Percentiles rank a stretch among this genome's conserved stretches.
phyloP scores from a whole-genome alignment of 2,113 vertebrate genomes.

The Vidua macroura region DNA sequence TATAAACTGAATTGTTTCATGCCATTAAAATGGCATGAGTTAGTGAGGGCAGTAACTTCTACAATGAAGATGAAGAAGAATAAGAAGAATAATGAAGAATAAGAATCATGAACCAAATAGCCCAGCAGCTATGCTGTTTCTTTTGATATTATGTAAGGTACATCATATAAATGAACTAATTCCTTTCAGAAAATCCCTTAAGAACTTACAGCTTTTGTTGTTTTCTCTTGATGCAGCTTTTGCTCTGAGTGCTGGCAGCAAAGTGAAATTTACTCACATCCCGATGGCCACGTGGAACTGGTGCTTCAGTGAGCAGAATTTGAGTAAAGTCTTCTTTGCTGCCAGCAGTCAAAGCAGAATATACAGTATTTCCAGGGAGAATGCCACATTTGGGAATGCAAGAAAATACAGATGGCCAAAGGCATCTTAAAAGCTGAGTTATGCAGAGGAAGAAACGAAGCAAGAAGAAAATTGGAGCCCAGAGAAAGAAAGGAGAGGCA shows the following conservation, averaged over 20 bases:
- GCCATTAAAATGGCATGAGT: background rate
- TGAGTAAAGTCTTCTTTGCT: slow-evolving; percentile 29
- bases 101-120: background rate
- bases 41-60: background rate
- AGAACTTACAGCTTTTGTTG: slow-evolving; percentile 45
- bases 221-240: slow-evolving; percentile 45
- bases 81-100: background rate
- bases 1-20: background rate
- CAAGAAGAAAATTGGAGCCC: background rate
- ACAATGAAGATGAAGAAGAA: background rate
- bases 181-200: slow-evolving; percentile 47
- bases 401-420: slow-evolving; percentile 30
- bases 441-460: background rate
- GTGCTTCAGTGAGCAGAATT: slow-evolving; percentile 14
- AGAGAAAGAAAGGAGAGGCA: background rate
- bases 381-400: background rate
- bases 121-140: background rate
- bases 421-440: slow-evolving; percentile 1
- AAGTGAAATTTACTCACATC: slow-evolving; percentile 52
- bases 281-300: background rate
- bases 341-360: background rate
- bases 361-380: slow-evolving; percentile 19
- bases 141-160: slow-evolving; percentile 40
- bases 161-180: slow-evolving; percentile 35
- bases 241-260: slow-evolving; percentile 33